These are phyloP conservation scores for Parochlus steinenii DNA, from an alignment of 2,888 invertebrate species.

Conservation along the genomic window DNA sequence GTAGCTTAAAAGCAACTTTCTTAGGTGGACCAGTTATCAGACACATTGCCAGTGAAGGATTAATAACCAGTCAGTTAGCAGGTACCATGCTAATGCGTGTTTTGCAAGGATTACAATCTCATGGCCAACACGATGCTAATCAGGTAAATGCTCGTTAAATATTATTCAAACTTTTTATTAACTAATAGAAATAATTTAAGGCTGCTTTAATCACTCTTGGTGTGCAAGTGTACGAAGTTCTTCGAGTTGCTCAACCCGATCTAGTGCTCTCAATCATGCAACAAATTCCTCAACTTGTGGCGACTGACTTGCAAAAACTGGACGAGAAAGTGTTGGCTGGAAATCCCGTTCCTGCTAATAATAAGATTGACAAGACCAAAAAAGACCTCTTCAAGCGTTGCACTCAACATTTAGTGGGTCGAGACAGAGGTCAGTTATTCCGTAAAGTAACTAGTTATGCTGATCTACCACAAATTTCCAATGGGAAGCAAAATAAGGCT, in stretches of 20 bases:
- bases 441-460: slow-evolving; percentile 74
- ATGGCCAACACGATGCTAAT: slow-evolving; percentile 83
- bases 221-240: slow-evolving; percentile 69
- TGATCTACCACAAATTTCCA: slow-evolving; percentile 62
- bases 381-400: slow-evolving; percentile 83
- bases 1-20: slow-evolving; percentile 62
- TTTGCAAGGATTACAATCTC: slow-evolving; percentile 61
- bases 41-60: slow-evolving; percentile 43
- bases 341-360: slow-evolving; percentile 17
- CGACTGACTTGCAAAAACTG: slow-evolving; percentile 62
- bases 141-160: slow-evolving; percentile 35
- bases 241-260: slow-evolving; percentile 59
- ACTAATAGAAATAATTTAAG: slow-evolving; percentile 12
- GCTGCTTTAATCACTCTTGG: slow-evolving; percentile 55
- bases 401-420: slow-evolving; percentile 65
- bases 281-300: slow-evolving; percentile 68
- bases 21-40: slow-evolving; percentile 55
- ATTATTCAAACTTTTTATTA: slow-evolving; percentile 17
- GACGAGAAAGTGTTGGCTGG: slow-evolving; percentile 54
- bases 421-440: slow-evolving; percentile 74
- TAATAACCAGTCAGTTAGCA: slow-evolving; percentile 48
- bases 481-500: too few species aligned
- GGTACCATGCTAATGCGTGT: slow-evolving; percentile 60
- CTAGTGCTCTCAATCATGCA: slow-evolving; percentile 48
- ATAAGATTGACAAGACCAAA: slow-evolving; percentile 75